Percentiles rank a stretch among this genome's conserved stretches.
phyloP scores from a whole-genome alignment of 2,113 vertebrate species.

The Phalacrocorax pelagicus region DNA sequence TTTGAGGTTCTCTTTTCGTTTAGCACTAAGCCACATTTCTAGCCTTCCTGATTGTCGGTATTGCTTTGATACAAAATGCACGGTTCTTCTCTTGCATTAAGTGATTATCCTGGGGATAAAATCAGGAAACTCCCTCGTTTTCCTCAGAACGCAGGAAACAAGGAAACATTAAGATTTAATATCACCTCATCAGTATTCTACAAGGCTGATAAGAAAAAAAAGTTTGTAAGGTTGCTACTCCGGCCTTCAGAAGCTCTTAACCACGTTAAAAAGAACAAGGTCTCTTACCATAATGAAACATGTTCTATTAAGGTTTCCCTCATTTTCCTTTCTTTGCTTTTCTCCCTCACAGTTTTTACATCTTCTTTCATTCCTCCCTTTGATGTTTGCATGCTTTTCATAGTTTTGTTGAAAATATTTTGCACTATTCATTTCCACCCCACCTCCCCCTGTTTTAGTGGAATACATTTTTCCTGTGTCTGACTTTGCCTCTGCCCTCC shows the following conservation, averaged over 20 bases:
- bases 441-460: neutral
- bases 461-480: neutral
- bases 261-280: neutral
- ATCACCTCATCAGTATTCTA: conserved; percentile 50
- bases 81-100: conserved; percentile 3
- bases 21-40: neutral
- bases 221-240: neutral
- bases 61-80: conserved; percentile 46
- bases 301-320: conserved; percentile 60
- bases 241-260: conserved; percentile 25
- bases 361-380: conserved; percentile 14
- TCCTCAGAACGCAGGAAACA: conserved; percentile 57
- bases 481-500: neutral
- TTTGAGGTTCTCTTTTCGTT: neutral
- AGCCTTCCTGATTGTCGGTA: neutral
- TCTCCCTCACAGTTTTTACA: neutral
- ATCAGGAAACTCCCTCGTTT: conserved; percentile 57
- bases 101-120: conserved; percentile 56
- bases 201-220: conserved; percentile 8
- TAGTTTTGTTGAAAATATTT: neutral
- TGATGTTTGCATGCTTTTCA: conserved; percentile 22
- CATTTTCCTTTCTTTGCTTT: conserved; percentile 34
- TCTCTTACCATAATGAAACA: conserved; percentile 33
- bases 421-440: neutral
- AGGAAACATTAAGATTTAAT: conserved; percentile 68